Conservation (phyloP, 1,140 invertebrate species). For the Carposina sasakii region DNA sequence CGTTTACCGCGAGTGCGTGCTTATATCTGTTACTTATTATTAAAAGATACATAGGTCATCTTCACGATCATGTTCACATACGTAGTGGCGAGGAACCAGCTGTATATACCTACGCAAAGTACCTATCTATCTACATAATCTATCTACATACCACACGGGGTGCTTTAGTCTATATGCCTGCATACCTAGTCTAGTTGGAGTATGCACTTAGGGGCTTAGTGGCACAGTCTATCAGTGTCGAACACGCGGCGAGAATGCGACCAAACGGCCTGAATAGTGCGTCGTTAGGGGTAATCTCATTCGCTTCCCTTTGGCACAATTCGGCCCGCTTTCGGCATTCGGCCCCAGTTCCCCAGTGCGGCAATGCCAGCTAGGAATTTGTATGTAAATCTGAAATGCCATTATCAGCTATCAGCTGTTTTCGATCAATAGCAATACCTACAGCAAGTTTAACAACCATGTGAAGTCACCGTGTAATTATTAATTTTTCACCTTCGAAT, state of each 20-base stretch:
- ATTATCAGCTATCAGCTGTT: constrained; percentile 58
- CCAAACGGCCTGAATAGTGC: constrained; percentile 38
- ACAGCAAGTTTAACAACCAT: constrained; percentile 5
- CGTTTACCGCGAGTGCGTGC: too few relatives aligned
- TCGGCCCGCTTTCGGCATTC: constrained; percentile 17
- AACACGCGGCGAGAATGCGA: constrained; percentile 23
- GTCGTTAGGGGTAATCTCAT: constrained; percentile 55
- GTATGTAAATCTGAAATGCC: constrained; percentile 65
- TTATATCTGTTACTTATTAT: too few relatives aligned
- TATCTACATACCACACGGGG: not conserved
- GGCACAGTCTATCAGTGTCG: not conserved
- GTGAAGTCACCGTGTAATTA: not conserved
- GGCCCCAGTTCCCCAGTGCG: too few relatives aligned
- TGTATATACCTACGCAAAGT: not conserved
- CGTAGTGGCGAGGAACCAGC: not conserved
- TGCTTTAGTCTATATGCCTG: not conserved
- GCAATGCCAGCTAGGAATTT: constrained; percentile 54
- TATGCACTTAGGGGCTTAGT: not conserved
- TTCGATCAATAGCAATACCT: constrained; percentile 38
- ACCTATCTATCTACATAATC: not conserved
- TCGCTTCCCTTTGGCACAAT: constrained; percentile 22
- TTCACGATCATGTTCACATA: too few relatives aligned
- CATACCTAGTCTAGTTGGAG: not conserved
- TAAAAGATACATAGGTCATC: too few relatives aligned
- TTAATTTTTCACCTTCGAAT: not conserved